Evolutionary conservation across 53 echinoderm and acorn worm genomes (phyloP).

Genomic region (Pentamera pediparva): DNA sequence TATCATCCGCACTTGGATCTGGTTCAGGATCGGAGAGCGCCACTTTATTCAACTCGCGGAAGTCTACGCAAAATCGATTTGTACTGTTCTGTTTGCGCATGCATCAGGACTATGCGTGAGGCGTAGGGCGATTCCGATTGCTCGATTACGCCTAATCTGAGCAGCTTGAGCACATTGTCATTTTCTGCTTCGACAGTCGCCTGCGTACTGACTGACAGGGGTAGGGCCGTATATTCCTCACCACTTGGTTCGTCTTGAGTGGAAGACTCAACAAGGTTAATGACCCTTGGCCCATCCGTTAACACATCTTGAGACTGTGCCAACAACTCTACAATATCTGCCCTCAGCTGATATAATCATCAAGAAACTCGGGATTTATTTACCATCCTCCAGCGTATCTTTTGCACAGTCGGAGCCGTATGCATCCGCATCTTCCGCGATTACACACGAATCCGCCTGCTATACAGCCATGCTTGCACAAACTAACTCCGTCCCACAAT

Average conservation of each 20-base stretch:
- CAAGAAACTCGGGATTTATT: not conserved
- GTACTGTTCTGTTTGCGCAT: slow-evolving; percentile 39
- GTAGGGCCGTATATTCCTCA: not conserved
- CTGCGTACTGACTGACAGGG: not conserved
- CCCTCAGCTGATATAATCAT: not conserved
- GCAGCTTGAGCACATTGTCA: slow-evolving; percentile 28
- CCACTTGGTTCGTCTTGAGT: not conserved
- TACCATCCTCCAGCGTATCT: not conserved
- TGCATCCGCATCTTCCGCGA: not conserved
- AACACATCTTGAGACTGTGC: not conserved
- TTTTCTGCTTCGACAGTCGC: slow-evolving; percentile 5
- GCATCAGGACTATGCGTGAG: slow-evolving; percentile 41
- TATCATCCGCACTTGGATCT: slow-evolving; percentile 33
- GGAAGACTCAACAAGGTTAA: not conserved
- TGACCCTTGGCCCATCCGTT: slow-evolving; percentile 12
- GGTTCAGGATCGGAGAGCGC: slow-evolving; percentile 50
- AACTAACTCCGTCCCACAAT: not conserved
- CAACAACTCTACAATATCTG: not conserved
- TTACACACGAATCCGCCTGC: not conserved
- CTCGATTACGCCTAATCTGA: slow-evolving; percentile 35
- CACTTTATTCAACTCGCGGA: slow-evolving; percentile 26
- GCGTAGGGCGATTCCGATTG: slow-evolving; percentile 39
- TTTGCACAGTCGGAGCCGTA: not conserved
- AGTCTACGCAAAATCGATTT: slow-evolving; percentile 52
- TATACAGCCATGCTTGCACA: not conserved